Percentiles rank a stretch among this genome's conserved stretches.
Evolutionary conservation across 1,140 invertebrate genomes (phyloP).

Genomic region (Papilio aristodemus): DNA sequence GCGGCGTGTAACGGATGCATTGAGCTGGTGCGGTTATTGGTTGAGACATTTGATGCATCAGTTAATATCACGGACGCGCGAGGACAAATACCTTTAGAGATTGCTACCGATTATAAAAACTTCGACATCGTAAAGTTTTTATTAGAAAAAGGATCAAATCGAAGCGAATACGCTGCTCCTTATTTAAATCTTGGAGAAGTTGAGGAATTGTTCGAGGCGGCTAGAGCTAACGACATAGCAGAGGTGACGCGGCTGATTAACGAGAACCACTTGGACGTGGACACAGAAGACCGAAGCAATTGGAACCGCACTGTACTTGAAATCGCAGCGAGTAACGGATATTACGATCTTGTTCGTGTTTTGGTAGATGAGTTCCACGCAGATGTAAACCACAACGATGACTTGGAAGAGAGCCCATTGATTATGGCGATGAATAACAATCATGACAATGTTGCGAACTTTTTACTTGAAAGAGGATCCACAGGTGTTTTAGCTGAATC

Average conservation of each 20-base stretch:
- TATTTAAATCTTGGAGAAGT: slow-evolving; percentile 18
- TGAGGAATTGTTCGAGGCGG: background rate
- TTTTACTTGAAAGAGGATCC: slow-evolving; percentile 7
- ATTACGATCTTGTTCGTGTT: slow-evolving; percentile 5
- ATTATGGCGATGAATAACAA: slow-evolving; percentile 12
- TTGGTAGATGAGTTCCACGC: slow-evolving; percentile 16
- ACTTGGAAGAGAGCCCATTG: slow-evolving; percentile 15
- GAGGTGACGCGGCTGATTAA: background rate
- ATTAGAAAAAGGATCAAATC: slow-evolving; percentile 8
- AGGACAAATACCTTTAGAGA: slow-evolving; percentile 17
- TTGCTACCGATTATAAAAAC: slow-evolving; percentile 10
- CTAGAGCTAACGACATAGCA: slow-evolving; percentile 1
- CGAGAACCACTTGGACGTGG: background rate
- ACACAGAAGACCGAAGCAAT: slow-evolving; percentile 11
- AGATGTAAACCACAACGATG: slow-evolving; percentile 3
- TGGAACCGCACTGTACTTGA: slow-evolving; percentile 6
- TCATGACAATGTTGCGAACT: slow-evolving; percentile 13
- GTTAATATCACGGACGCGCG: slow-evolving; percentile 1
- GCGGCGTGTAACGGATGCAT: background rate
- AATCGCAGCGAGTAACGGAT: slow-evolving; percentile 19
- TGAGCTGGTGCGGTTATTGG: background rate
- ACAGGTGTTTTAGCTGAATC: background rate
- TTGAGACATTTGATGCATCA: background rate
- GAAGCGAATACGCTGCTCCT: background rate
- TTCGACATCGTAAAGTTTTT: slow-evolving; percentile 14